Base-by-base conservation (phyloP, 2,113 vertebrate species). In the Sula dactylatra region DNA sequence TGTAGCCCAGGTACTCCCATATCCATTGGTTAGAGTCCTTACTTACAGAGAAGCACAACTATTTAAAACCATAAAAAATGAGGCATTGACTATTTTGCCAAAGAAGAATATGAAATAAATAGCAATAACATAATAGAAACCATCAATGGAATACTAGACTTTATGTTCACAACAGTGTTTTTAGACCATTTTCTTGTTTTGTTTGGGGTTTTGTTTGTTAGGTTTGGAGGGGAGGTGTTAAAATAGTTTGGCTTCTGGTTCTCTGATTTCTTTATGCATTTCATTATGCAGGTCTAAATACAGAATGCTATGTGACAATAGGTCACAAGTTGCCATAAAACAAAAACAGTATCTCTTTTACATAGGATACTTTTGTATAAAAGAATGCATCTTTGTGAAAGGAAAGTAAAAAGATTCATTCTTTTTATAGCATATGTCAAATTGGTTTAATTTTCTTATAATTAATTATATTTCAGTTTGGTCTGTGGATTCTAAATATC, bases 231-330 rank as follows among this genome's bases (percentile, higher is more conserved):
- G 11, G 16, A 67, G 11, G 15, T 79, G 5, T 80, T 88, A 69
- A 90, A 82, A 42, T 29, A 69, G 6, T 31, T 13, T 21, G 9
- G 19, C 16, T 90, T 94, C 31, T 66, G 6, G 19, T 16, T 25
- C 12, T 85, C 32, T n/a, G 13, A 58, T 74, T 90, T 90, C 18
- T 64, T 88, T 66, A 82, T n/a, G 10, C 19, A 42, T 71, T 79
- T 85, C 14, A 17, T 88, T 80, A 69, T 86, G 5, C 18, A 72
- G 29, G 12, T 82, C 52, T 95, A 85, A 71, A 88, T 70, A 88
- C 9, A 70, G 47, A 89, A 91, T 73, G 84, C 22, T 85, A 18
- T 94, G 94, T 95, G 94, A 95, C 81, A 92, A 58, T 84, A 85
- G 77, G 27, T 65, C 49, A 91, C 58, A 85, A 54, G 34, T 42